phyloP scores from a whole-genome alignment of 2,113 vertebrate species.

The Fulmarus glacialis region DNA sequence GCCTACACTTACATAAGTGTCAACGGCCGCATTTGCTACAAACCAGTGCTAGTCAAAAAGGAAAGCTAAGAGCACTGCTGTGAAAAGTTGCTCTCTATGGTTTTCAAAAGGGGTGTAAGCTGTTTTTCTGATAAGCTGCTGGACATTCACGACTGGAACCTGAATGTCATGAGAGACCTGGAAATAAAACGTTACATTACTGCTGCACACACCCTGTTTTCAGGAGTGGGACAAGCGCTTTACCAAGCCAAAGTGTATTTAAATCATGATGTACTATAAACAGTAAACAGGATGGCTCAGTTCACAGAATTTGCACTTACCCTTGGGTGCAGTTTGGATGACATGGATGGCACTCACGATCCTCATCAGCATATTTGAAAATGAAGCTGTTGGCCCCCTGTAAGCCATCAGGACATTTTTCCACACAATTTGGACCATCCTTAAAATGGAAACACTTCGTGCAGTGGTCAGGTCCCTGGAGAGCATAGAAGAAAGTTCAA shows the following conservation, averaged over 20 bases:
- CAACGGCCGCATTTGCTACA: not conserved
- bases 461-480: constrained; percentile 93
- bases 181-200: not conserved
- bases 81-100: not conserved
- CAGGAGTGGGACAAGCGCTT: not conserved
- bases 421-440: constrained; percentile 96
- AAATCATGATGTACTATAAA: not conserved
- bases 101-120: not conserved
- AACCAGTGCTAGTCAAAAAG: not conserved
- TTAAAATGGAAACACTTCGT: constrained; percentile 94
- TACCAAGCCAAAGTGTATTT: not conserved
- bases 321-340: constrained; percentile 96
- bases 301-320: constrained; percentile 72
- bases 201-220: not conserved
- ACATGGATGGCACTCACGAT: constrained; percentile 93
- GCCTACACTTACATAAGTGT: not conserved
- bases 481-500: not conserved
- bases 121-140: not conserved
- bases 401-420: constrained; percentile 94
- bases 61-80: not conserved
- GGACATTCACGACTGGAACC: not conserved
- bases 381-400: constrained; percentile 95
- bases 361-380: constrained; percentile 95
- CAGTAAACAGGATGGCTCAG: not conserved
- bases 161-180: not conserved